These are phyloP conservation scores for Trachelipus rathkii DNA, from an alignment of 1,140 invertebrate genomes.

Conservation along the genomic window DNA sequence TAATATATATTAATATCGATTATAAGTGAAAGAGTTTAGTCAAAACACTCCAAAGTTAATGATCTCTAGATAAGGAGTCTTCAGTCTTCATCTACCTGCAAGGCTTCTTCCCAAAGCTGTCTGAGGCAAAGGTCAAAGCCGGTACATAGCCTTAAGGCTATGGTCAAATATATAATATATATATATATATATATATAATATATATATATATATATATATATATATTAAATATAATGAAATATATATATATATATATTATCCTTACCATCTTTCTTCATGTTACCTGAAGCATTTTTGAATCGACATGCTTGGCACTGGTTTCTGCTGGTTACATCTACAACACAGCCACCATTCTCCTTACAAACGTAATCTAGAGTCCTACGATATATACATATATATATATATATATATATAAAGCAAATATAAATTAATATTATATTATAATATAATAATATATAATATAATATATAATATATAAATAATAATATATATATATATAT, in stretches of 20 bases:
- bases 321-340: conserved; percentile 83
- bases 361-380: conserved; percentile 88
- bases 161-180: background rate
- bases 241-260: conserved; percentile 10
- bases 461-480: conserved; percentile 1
- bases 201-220: conserved; percentile 14
- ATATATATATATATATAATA: background rate
- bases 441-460: too few species aligned
- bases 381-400: conserved; percentile 35
- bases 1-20: too few species aligned
- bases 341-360: conserved; percentile 80
- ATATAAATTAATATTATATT: too few species aligned
- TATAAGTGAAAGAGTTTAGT: too few species aligned
- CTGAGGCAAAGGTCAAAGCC: too few species aligned
- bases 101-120: too few species aligned
- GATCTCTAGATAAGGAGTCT: too few species aligned
- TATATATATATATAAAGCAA: conserved; percentile 13
- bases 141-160: too few species aligned
- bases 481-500: background rate
- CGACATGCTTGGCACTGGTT: conserved; percentile 95
- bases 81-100: too few species aligned
- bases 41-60: too few species aligned
- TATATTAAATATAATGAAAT: background rate
- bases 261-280: conserved; percentile 92
- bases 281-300: conserved; percentile 88